Evolutionary conservation across 2,113 vertebrate genomes (phyloP), one percentile per base, ranked within the genome.

Genomic region (Tringa solitaria): DNA sequence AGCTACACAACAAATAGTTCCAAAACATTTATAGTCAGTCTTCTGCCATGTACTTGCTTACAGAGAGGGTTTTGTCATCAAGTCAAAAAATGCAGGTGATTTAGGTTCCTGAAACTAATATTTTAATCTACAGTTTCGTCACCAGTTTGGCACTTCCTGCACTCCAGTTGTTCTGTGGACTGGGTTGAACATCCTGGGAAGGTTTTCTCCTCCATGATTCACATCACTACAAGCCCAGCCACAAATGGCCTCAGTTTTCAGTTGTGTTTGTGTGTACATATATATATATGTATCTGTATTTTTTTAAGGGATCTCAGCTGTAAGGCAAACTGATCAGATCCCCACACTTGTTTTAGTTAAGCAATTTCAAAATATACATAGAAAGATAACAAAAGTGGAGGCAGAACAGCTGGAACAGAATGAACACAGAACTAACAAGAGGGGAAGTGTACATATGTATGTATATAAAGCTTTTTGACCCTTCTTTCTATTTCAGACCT

Each of bases 141-240:
- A 92, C 15, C 56, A 63, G 37, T 91, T 83, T 81, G 72, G 74
- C 63, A 91, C 85, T 90, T 92, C 69, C 61, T 92, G 67, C 51
- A 53, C 46, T 93, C 41, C 75, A 75, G 63, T 46, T 87, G 64
- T 63, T 87, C 73, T 84, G 45, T 43, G 27, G 77, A 83, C 51
- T 39, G 21, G 48, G 20, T 1, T 89, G 72, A 91, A 67, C 33
- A 72, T 46, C 61, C 73, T 63, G 65, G 35, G 46, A 89, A 84
- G 72, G 50, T 64, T 81, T 80, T 51, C 41, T 65, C 39, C 56
- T 65, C 43, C 56, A 21, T 37, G 82, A 91, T 56, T 78, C 79
- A 79, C 33, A 91, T 46, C 41, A 30, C 24, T 22, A 32, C 20
- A 89, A 86, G 32, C 32, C 9, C 24, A 90, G 67, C 10, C 27